Base-by-base conservation (phyloP, 2,113 vertebrate genomes). In the Vulpes vulpes region DNA sequence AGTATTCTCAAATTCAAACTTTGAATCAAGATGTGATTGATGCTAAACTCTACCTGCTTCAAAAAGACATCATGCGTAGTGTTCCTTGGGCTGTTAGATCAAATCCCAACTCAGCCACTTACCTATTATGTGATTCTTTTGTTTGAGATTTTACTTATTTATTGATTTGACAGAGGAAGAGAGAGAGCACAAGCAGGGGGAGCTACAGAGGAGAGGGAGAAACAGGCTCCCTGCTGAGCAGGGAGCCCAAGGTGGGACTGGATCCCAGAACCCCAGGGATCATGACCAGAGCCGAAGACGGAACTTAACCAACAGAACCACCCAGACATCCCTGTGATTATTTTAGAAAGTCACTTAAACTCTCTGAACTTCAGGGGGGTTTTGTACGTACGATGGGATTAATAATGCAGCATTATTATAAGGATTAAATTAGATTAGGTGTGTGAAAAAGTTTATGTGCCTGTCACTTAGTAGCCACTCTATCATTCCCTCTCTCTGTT, bases 321-420 rank as follows among this genome's bases (percentile, higher is more conserved):
- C 6, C 43, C 43, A 43, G 43, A 43, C 43, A 43, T 43, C 43
- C 43, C 43, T 94, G 27, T 79, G 20, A 78, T 95, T 89, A 94
- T 73, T 88, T 71, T 65, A 53, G 15, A 91, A 90, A 97, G 84
- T 59, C 65, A 79, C n/a, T 55, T 65, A 60, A 82, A 82, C 62
- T 90, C 16, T 83, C 76, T 74, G 59, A 89, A 65, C 59, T 67
- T 84, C 32, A 69, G 9, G 11, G 9, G 11, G n/a, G 74, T n/a
- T 96, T 96, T 22, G 19, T 67, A 7, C 71, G 22, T 69, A 32
- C 5, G 4, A 16, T n/a, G 53, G 32, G 12, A 78, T 91, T 92
- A 88, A 91, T 51, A 43, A 88, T 93, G 8, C 8, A 35, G 38
- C 5, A 17, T 86, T 69, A 35, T 43, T 57, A 1, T 87, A 69